These are phyloP conservation scores for Triplophysa dalaica DNA, from an alignment of 2,113 vertebrate species.

Conservation along the genomic window DNA sequence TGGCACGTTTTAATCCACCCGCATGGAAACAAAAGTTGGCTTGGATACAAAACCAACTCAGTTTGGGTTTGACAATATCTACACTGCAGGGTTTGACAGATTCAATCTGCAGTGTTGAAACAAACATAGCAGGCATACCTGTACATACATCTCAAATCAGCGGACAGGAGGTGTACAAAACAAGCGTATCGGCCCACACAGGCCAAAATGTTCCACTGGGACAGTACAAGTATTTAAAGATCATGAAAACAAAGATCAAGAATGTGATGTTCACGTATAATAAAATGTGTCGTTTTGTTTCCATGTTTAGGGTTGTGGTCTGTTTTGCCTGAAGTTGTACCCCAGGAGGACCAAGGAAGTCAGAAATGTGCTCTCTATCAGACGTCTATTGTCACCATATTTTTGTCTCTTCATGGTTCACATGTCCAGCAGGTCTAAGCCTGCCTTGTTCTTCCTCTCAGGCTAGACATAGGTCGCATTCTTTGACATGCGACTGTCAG, in stretches of 20 bases:
- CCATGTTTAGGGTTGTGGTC: not conserved
- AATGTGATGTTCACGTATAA: not conserved
- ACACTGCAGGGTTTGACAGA: conserved; percentile 4
- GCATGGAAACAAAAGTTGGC: not conserved
- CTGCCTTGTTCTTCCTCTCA: conserved; percentile 16
- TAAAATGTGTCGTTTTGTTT: conserved; percentile 6
- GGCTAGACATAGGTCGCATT: conserved; percentile 54
- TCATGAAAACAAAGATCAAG: not conserved
- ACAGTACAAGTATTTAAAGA: conserved; percentile 13
- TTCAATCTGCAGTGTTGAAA: conserved; percentile 7
- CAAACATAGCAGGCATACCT: conserved; percentile 16
- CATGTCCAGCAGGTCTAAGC: conserved; percentile 45
- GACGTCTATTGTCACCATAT: not conserved
- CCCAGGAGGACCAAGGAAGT: not conserved
- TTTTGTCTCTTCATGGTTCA: conserved; percentile 52
- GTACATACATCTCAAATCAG: conserved; percentile 9
- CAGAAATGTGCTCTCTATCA: not conserved
- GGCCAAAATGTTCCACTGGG: conserved; percentile 57
- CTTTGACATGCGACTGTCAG: conserved; percentile 38
- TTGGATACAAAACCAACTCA: not conserved
- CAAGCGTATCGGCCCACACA: conserved; percentile 56
- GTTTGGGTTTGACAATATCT: not conserved
- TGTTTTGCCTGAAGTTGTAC: not conserved
- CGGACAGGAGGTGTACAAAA: conserved; percentile 20
- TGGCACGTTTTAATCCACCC: not conserved